A percentile compares a stretch with the other conserved stretches of the same genome.
These are phyloP conservation scores for Apostichopus japonicus DNA, from an alignment of 35 echinoderm and acorn worm genomes.

Conservation along the genomic window DNA sequence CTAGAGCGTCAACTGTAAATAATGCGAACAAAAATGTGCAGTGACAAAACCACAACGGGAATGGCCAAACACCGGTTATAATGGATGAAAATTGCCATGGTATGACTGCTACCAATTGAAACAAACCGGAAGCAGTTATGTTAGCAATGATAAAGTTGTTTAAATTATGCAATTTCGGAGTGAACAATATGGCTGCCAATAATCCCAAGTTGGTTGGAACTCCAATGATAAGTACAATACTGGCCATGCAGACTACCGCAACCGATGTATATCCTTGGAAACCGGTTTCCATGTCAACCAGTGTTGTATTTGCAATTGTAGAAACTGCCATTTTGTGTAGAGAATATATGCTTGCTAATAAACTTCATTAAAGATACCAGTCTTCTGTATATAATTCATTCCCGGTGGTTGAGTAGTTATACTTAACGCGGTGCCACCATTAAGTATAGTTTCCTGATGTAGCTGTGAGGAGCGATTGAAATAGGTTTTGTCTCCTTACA, in stretches of 20 bases:
- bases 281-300: not conserved
- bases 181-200: not conserved
- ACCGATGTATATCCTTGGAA: slow-evolving; percentile 22
- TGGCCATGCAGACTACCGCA: not conserved
- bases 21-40: slow-evolving; percentile 4
- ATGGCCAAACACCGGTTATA: slow-evolving; percentile 1
- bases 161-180: slow-evolving; percentile 21
- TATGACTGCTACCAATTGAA: slow-evolving; percentile 31
- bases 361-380: no score
- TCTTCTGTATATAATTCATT: no score
- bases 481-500: no score
- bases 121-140: slow-evolving; percentile 18
- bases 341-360: no score
- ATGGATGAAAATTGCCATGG: slow-evolving; percentile 34
- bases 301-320: not conserved
- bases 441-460: no score
- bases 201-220: slow-evolving; percentile 13
- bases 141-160: slow-evolving; percentile 47
- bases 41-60: slow-evolving; percentile 7
- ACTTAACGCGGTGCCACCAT: no score
- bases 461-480: no score
- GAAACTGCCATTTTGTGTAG: not conserved
- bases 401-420: no score
- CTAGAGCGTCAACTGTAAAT: slow-evolving; percentile 18
- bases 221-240: slow-evolving; percentile 7